Evolutionary conservation across 37 sponge, comb jelly and placozoan genomes (phyloP), one percentile per base, ranked within the genome.

Genomic region (Ianthella basta): DNA sequence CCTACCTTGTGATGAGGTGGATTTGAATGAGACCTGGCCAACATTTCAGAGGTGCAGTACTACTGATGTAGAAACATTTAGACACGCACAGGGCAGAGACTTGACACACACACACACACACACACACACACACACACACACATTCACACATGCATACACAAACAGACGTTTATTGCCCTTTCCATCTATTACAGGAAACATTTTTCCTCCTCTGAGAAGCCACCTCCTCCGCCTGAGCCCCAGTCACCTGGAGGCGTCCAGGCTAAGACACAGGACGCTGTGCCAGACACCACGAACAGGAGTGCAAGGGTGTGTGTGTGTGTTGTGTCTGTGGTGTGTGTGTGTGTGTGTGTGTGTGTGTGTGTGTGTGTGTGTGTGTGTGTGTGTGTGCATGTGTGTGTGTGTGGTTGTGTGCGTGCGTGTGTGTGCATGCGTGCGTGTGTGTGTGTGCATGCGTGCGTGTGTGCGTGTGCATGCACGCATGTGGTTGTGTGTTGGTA

Each of bases 1-100:
- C 83, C 94, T 94, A 54, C 86, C 88, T 1, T 35, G 65, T 50
- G 91, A 88, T 30, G 89, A 87, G 15, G 27, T 90, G 15, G 94
- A 94, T 37, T 81, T 94, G 8, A 91, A 94, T 70, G 91, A 94
- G 24, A 77, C 83, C 10, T 94, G 94, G 94, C 94, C 94, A 3
- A 82, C 86, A 21, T 94, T 94, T 72, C 81, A 79, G 8, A 60
- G 87, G 94, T 94, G 50, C n/a, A 90, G 90, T 56, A 21, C 78
- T 36, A 41, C 14, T 34, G 73, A 20, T 57, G 59, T 57, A 57
- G 64, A 40, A 78, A 78, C 55, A 78, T 44, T 78, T 24, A 29
- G 24, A 61, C 4, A 12, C 18, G 59, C 18, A 15, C 59, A 18
- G 15, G 18, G 15, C 18, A 57, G 59, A 57, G 59, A 57, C 18